Conservation (phyloP, 2,797 vertebrate species). For the Characodon lateralis region DNA sequence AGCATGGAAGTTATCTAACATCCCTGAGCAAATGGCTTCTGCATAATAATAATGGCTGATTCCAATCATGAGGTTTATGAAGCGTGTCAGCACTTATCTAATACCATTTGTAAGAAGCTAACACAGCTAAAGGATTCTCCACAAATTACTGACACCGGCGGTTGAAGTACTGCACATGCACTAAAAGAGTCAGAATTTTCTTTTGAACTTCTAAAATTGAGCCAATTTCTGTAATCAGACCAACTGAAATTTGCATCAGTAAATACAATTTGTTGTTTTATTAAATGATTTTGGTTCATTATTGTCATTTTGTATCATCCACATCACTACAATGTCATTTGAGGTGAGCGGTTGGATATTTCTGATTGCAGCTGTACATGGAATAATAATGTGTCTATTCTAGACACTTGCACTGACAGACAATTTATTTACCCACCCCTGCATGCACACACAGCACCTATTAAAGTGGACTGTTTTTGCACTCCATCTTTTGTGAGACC, state of each 20-base stretch:
- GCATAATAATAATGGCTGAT: neutral
- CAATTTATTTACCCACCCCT: conserved; percentile 38
- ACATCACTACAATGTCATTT: neutral
- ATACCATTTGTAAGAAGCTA: neutral
- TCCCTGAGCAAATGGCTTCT: neutral
- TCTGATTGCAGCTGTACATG: conserved; percentile 9
- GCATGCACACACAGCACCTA: conserved; percentile 52
- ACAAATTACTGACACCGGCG: neutral
- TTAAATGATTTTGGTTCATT: neutral
- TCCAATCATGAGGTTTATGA: neutral
- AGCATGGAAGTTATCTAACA: neutral
- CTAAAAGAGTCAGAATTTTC: neutral
- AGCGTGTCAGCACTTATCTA: neutral
- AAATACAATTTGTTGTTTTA: neutral
- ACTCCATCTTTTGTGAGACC: conserved; percentile 74
- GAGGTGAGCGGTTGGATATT: neutral
- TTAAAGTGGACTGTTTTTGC: conserved; percentile 74
- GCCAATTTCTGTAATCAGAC: neutral
- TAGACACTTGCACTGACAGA: conserved; percentile 21
- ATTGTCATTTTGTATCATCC: neutral
- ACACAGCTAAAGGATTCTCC: neutral
- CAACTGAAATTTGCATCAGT: neutral
- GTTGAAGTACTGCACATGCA: neutral
- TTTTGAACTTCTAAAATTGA: neutral
- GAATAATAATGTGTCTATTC: conserved; percentile 33